These are phyloP conservation scores for Melanostigma gelatinosum DNA, from an alignment of 2,113 vertebrate genomes.

Conservation along the genomic window DNA sequence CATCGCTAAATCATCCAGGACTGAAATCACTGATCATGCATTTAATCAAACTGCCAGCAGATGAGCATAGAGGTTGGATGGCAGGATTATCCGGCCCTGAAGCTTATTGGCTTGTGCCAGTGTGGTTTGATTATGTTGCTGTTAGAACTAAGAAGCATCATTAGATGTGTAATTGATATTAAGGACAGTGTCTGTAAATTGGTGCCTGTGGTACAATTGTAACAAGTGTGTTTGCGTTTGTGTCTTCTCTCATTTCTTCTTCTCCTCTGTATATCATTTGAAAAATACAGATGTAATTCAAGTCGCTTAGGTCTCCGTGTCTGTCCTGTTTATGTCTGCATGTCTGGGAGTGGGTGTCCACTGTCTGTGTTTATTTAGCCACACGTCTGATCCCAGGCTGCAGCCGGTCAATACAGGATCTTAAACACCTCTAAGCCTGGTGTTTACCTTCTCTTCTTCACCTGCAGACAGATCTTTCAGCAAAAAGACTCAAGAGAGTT, in stretches of 20 bases:
- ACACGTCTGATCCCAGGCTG: not conserved
- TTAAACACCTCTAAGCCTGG: not conserved
- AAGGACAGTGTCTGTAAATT: constrained; percentile 6
- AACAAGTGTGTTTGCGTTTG: not conserved
- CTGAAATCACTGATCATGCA: not conserved
- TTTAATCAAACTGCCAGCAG: constrained; percentile 16
- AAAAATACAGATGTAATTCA: not conserved
- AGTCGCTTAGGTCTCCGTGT: not conserved
- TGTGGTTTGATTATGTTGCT: constrained; percentile 7
- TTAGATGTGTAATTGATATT: constrained; percentile 22
- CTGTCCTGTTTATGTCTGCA: constrained; percentile 1
- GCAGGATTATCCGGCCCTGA: constrained; percentile 3
- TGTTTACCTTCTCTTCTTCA: not conserved
- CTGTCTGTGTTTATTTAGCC: constrained; percentile 24
- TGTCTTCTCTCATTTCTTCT: not conserved
- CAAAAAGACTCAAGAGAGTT: constrained; percentile 20
- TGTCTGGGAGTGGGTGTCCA: constrained; percentile 7
- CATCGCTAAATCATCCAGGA: not conserved
- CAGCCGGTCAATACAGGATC: not conserved
- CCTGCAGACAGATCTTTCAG: constrained; percentile 3
- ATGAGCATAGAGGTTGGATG: not conserved
- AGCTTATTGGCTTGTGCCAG: constrained; percentile 9
- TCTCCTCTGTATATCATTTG: not conserved
- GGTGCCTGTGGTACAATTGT: not conserved
- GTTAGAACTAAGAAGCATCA: constrained; percentile 11